phyloP scores from a whole-genome alignment of 2,113 vertebrate genomes.

The Rhombomys opimus region DNA sequence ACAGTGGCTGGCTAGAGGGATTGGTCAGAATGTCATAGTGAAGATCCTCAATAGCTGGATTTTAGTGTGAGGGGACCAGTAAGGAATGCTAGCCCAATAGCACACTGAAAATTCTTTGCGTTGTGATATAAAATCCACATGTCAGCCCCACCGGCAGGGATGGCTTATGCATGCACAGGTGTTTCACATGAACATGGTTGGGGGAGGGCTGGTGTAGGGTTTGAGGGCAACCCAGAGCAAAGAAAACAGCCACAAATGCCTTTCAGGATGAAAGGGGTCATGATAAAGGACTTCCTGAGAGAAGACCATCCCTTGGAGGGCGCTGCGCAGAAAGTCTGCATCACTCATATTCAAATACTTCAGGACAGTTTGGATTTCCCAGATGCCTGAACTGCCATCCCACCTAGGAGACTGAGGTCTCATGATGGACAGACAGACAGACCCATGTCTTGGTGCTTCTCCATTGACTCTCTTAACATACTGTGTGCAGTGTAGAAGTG shows the following conservation, averaged over 20 bases:
- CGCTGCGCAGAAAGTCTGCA: no score
- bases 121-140: background rate
- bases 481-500: fast-evolving
- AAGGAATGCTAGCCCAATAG: background rate
- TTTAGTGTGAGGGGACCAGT: background rate
- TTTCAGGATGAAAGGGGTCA: background rate
- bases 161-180: background rate
- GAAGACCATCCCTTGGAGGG: background rate
- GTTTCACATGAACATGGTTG: background rate
- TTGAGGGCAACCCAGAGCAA: background rate
- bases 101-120: background rate
- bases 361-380: background rate
- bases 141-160: background rate
- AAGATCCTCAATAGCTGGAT: background rate
- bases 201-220: no score
- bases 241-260: background rate
- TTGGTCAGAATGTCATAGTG: background rate
- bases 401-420: background rate
- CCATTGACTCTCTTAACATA: background rate
- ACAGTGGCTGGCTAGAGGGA: background rate
- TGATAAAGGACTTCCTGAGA: background rate
- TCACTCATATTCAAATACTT: background rate
- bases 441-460: no score
- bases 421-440: background rate
- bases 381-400: background rate